Evolutionary conservation across 2,797 vertebrate species (phyloP).

Genomic region (Oophaga sylvatica): DNA sequence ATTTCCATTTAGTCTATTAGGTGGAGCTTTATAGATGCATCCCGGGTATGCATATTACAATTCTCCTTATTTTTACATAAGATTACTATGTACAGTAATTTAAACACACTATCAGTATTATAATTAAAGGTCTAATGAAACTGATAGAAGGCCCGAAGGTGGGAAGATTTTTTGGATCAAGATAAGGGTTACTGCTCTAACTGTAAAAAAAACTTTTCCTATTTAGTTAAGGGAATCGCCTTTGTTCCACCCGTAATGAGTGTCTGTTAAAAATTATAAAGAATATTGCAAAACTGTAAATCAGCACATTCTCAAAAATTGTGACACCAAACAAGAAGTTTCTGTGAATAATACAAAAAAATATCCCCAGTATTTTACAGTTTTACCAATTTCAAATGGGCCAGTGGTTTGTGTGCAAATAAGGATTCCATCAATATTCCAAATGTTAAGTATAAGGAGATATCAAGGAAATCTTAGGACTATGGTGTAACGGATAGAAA

Average conservation of each 20-base stretch:
- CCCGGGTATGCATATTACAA: no score
- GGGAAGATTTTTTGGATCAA: not conserved
- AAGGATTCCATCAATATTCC: no score
- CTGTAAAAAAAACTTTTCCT: not conserved
- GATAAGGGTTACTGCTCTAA: not conserved
- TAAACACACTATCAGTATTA: not conserved
- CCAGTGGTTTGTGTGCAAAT: not conserved
- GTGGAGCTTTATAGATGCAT: not conserved
- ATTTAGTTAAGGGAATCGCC: no score
- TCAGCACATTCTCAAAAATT: not conserved
- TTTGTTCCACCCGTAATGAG: no score
- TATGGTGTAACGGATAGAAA: no score
- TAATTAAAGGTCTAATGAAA: not conserved
- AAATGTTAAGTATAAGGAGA: no score
- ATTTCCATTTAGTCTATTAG: not conserved
- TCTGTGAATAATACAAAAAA: not conserved
- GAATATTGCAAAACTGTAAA: not conserved
- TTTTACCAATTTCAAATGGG: not conserved
- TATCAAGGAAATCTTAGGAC: no score
- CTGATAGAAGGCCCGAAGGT: not conserved
- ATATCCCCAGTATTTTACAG: not conserved
- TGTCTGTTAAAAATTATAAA: not conserved
- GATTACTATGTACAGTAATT: not conserved
- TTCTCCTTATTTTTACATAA: not conserved
- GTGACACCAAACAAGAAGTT: not conserved